A percentile compares a stretch with the other conserved stretches of the same genome.
Evolutionary conservation across 1,140 invertebrate species (phyloP).

Genomic region (Fopius arisanus): DNA sequence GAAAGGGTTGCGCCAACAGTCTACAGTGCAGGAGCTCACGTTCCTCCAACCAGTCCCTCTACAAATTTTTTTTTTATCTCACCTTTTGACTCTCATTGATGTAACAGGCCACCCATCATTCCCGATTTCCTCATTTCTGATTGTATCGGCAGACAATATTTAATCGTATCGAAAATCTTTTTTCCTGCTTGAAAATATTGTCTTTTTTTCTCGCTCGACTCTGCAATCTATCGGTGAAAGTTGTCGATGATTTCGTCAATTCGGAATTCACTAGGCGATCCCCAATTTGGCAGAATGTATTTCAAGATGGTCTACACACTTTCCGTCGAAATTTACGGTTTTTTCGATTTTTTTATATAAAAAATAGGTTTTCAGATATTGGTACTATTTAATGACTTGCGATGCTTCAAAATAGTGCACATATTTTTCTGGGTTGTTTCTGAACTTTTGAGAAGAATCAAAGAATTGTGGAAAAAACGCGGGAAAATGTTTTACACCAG

Average conservation of each 20-base stretch:
- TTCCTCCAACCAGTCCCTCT: not conserved
- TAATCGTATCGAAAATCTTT: not conserved
- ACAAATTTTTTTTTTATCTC: not conserved
- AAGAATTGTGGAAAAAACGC: too few relatives aligned
- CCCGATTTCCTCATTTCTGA: not conserved
- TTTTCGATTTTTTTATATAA: too few relatives aligned
- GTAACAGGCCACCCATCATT: not conserved
- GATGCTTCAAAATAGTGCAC: too few relatives aligned
- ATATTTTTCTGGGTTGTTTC: too few relatives aligned
- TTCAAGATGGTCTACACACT: too few relatives aligned
- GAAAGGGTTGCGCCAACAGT: constrained; percentile 18
- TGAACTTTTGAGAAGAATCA: too few relatives aligned
- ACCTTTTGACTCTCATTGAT: not conserved
- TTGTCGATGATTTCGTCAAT: not conserved
- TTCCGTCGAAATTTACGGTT: too few relatives aligned
- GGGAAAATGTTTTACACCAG: too few relatives aligned
- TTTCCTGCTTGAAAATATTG: not conserved
- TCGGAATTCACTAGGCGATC: not conserved
- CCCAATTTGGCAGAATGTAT: too few relatives aligned
- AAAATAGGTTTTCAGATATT: too few relatives aligned
- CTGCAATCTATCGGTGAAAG: not conserved
- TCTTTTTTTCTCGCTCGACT: not conserved
- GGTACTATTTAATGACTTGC: too few relatives aligned
- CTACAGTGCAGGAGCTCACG: not conserved
- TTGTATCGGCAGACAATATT: not conserved